Conservation (phyloP, 2,888 invertebrate species). For the Merodon equestris region DNA sequence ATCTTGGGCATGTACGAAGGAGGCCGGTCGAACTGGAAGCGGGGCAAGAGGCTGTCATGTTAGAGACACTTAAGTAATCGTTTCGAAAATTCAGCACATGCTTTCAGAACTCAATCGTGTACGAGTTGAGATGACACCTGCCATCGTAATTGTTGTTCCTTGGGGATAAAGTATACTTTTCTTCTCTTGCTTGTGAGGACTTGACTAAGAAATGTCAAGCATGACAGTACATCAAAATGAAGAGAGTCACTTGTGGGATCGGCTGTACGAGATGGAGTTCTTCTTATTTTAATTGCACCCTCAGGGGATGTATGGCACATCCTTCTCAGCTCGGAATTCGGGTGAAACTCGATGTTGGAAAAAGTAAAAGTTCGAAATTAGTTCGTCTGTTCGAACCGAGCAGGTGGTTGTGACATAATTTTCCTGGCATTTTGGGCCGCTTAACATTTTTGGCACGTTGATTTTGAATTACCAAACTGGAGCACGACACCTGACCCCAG, state of each 20-base stretch:
- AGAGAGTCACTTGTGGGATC: slow-evolving; percentile 43
- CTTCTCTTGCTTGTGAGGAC: too few species aligned
- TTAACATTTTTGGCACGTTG: too few species aligned
- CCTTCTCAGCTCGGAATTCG: too few species aligned
- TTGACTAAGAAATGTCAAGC: slow-evolving; percentile 62
- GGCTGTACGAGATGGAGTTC: too few species aligned
- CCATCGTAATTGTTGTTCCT: slow-evolving; percentile 50
- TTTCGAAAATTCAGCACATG: slow-evolving; percentile 61
- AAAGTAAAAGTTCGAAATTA: neutral
- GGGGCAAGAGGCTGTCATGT: slow-evolving; percentile 5
- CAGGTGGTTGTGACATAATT: too few species aligned
- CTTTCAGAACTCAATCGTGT: slow-evolving; percentile 56
- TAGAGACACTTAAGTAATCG: slow-evolving; percentile 46
- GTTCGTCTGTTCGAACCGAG: too few species aligned
- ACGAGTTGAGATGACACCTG: slow-evolving; percentile 62
- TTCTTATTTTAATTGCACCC: too few species aligned
- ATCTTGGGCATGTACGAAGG: slow-evolving; percentile 3
- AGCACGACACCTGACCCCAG: too few species aligned
- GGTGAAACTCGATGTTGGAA: slow-evolving; percentile 1
- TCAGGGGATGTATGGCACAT: too few species aligned
- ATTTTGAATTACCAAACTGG: too few species aligned
- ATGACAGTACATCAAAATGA: slow-evolving; percentile 58
- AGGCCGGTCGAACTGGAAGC: neutral
- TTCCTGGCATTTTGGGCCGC: too few species aligned
- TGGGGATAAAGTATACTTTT: slow-evolving; percentile 36